These are phyloP conservation scores for Aphelinus atriplicis DNA, from an alignment of 1,140 invertebrate species.

Conservation along the genomic window DNA sequence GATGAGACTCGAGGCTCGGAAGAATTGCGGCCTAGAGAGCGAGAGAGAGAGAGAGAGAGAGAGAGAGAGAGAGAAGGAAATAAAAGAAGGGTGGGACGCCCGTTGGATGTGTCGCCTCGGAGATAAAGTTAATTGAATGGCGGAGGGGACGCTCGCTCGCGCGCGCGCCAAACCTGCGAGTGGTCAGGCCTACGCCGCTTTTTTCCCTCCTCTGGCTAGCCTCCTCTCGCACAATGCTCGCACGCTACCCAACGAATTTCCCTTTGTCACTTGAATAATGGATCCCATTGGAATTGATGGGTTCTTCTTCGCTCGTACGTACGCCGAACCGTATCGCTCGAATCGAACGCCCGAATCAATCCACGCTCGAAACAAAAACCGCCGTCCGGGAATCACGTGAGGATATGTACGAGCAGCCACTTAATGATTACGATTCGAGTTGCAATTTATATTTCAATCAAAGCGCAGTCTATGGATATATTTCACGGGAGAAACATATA, in stretches of 20 bases:
- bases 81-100: background rate
- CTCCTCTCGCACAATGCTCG: background rate
- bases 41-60: background rate
- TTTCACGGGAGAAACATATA: too few species aligned
- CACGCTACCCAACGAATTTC: background rate
- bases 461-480: too few species aligned
- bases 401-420: too few species aligned
- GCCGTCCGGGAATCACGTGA: too few species aligned
- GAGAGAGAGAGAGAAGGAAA: background rate
- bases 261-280: background rate
- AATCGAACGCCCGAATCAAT: too few species aligned
- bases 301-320: background rate
- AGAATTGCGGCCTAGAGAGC: too few species aligned
- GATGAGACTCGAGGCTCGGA: too few species aligned
- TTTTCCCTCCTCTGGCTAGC: background rate
- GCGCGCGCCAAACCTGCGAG: background rate
- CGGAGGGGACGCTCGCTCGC: background rate
- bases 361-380: too few species aligned
- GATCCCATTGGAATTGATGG: background rate
- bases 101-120: slow-evolving; percentile 28
- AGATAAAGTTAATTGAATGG: slow-evolving; percentile 52
- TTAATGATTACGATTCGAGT: too few species aligned
- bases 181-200: background rate
- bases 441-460: too few species aligned
- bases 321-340: too few species aligned